Evolutionary conservation across 2,888 invertebrate genomes (phyloP), one percentile per base, ranked within the genome.

Genomic region (Drosophila crucigera): DNA sequence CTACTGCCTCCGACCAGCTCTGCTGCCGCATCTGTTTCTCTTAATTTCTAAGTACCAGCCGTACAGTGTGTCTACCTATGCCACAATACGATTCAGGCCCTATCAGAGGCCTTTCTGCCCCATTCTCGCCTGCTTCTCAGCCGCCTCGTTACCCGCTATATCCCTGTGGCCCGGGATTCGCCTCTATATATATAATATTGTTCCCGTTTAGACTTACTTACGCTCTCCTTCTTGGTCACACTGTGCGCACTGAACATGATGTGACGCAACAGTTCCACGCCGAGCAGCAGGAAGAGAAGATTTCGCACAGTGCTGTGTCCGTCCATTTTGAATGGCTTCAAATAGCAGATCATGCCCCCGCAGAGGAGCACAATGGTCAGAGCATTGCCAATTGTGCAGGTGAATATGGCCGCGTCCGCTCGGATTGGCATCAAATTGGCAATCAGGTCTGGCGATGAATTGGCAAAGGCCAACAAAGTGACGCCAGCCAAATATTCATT

Each of bases 401-500:
- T 64, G 35, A 75, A 65, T 14, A 76, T 31, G 0, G 74, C 56
- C 0, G 80, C 16, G 0, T 52, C 50, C 0, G 30, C 22, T 1
- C 62, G 63, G 2, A 72, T 67, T 4, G 80, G 69, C 59, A 87
- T 53, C 19, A 87, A 5, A 9, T 87, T 84, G 28, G 72, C 73
- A 10, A 89, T 16, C 25, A 87, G 10, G 7, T 84, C 87, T 0
- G 88, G 65, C 0, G 67, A 59, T 0, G 71, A 58, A 9, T 78
- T 87, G 31, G 66, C 76, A 43, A 87, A 63, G 33, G 73, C 76
- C 43, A 84, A 14, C 0, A 84, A 30, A 0, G 77, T 70, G 2
- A 73, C 80, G 0, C 88, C 84, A 0, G 89, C 80, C 19, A 84
- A 9, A 2, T 84, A 70, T 55, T 84, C 89, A 30, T 73, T 89